phyloP scores from a whole-genome alignment of 2,888 invertebrate genomes.

The Sinopyrophorus schimmeli region DNA sequence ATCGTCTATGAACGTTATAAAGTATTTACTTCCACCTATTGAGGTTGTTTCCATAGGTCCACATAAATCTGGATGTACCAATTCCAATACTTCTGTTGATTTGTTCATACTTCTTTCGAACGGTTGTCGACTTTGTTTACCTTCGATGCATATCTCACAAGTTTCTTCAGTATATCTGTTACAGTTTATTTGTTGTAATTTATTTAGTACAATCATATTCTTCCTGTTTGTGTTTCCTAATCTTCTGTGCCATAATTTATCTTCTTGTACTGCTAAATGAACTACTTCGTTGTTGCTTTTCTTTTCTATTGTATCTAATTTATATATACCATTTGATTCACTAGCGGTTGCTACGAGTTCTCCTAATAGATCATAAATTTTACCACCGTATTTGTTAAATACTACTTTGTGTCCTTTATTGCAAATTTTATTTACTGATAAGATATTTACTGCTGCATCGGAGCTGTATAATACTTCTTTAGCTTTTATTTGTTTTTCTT shows the following conservation, averaged over 20 bases:
- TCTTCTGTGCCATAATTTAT: conserved; percentile 1
- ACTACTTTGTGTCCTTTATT: not conserved
- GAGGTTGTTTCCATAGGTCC: too few relatives aligned
- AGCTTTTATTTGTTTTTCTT: not conserved
- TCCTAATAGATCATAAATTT: not conserved
- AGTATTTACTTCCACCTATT: conserved; percentile 4
- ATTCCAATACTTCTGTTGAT: too few relatives aligned
- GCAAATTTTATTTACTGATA: conserved; percentile 4
- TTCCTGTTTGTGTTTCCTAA: conserved; percentile 2
- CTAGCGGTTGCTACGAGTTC: not conserved
- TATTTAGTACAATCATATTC: conserved; percentile 3
- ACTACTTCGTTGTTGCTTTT: not conserved
- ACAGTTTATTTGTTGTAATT: conserved; percentile 3
- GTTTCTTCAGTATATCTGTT: not conserved
- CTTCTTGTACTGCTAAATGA: not conserved
- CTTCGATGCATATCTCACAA: not conserved
- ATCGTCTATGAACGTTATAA: conserved; percentile 7
- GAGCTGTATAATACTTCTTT: not conserved
- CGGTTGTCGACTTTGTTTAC: conserved; percentile 1
- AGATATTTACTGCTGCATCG: not conserved
- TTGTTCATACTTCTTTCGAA: too few relatives aligned
- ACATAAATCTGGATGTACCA: too few relatives aligned
- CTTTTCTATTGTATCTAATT: not conserved
- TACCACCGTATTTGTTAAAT: not conserved
- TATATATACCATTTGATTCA: not conserved